Evolutionary conservation across 2,888 invertebrate genomes (phyloP), one percentile per base, ranked within the genome.

Genomic region (Limnephilus auricula): DNA sequence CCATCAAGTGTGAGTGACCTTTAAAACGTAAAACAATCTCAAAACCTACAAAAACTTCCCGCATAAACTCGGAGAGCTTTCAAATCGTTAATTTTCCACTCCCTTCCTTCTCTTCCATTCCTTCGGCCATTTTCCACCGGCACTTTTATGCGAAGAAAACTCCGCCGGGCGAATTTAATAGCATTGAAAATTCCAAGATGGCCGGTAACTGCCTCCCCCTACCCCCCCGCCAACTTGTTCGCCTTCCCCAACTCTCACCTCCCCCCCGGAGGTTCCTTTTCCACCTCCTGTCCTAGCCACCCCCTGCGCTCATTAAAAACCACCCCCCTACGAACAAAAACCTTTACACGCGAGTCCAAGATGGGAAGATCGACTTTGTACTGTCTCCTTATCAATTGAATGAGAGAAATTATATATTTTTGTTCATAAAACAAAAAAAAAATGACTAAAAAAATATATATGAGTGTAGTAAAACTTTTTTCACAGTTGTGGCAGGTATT

Each of bases 171-270:
- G 92, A 92, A 93, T 93, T 93, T 93, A 92, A 93, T 93, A 92
- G 92, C 93, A 92, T 93, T 93, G 93, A 93, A 93, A 93, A 93
- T 93, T 93, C 92, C 92, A 93, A 93, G 93, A 93, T 93, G 93
- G 93, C 93, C 93, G 93, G 78, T 88, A 78, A 78, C 87, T 88
- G 87, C 78, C 87, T 25, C 87, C 78, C 87, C 87, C 30, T 30
- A 13, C 13, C 85, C 37, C 45, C n/a, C 37, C 40, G 2, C 45
- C 85, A 40, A 34, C 45, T 13, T 90, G 80, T 78, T 79, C 91
- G 40, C 90, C 91, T 78, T 86, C 83, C 78, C 91, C 85, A 5
- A 15, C 45, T 6, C 40, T n/a, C 34, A 84, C 18, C 85, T 2
- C 50, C 85, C 45, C 50, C 85, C 30, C 85, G 78, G n/a, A n/a